Evolutionary conservation across 2,797 vertebrate species (phyloP).

Genomic region (Malurus splendens): DNA sequence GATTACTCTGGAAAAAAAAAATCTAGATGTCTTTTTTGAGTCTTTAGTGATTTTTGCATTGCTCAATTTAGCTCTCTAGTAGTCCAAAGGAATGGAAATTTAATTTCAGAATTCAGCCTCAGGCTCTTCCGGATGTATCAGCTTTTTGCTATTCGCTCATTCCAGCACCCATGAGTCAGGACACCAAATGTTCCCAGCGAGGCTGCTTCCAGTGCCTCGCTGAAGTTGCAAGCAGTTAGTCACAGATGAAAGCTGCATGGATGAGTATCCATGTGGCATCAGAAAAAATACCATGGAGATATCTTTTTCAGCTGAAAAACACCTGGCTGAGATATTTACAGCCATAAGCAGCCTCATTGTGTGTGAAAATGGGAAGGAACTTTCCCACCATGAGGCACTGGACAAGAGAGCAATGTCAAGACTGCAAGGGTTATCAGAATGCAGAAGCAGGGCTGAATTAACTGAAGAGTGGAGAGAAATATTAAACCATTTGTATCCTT

Average conservation of each 20-base stretch:
- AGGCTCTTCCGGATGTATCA: slow-evolving; percentile 61
- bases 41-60: slow-evolving; percentile 6
- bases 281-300: slow-evolving; percentile 47
- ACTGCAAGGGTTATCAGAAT: neutral
- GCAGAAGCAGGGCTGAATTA: slow-evolving; percentile 12
- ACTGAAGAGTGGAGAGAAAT: neutral
- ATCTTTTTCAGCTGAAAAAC: slow-evolving; percentile 18
- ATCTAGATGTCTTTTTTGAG: slow-evolving; percentile 10
- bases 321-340: slow-evolving; percentile 38
- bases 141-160: slow-evolving; percentile 44
- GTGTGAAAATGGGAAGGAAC: neutral
- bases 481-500: slow-evolving; percentile 33
- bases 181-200: slow-evolving; percentile 60
- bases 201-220: slow-evolving; percentile 48
- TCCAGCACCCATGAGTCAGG: slow-evolving; percentile 65
- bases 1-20: neutral
- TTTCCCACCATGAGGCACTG: neutral
- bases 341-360: neutral
- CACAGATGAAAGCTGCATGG: slow-evolving; percentile 50
- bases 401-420: neutral
- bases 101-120: slow-evolving; percentile 52
- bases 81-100: slow-evolving; percentile 53
- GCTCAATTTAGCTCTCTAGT: slow-evolving; percentile 29
- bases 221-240: slow-evolving; percentile 58
- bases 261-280: slow-evolving; percentile 40